These are phyloP conservation scores for Deroplatys truncata DNA, from an alignment of 2,888 invertebrate species.

Conservation along the genomic window DNA sequence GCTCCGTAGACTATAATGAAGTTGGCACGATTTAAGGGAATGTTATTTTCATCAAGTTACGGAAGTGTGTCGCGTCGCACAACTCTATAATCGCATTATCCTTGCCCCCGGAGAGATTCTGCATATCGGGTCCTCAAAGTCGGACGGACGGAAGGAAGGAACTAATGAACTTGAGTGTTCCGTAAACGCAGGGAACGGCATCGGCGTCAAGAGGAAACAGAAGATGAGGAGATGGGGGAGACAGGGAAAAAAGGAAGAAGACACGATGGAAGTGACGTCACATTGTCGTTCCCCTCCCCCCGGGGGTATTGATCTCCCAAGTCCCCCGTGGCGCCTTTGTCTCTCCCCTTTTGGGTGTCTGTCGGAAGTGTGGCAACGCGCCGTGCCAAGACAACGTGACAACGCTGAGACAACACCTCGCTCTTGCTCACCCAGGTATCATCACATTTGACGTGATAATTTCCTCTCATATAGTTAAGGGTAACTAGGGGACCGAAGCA, in stretches of 20 bases:
- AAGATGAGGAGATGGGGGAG: neutral
- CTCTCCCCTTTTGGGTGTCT: conserved; percentile 44
- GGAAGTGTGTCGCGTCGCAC: neutral
- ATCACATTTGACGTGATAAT: neutral
- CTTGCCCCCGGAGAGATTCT: neutral
- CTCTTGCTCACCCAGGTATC: neutral
- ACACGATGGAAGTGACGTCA: conserved; percentile 12
- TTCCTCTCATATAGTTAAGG: neutral
- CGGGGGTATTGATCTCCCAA: conserved; percentile 28
- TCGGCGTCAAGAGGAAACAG: neutral
- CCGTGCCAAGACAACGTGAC: conserved; percentile 14
- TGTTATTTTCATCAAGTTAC: neutral
- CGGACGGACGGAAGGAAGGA: neutral
- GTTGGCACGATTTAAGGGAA: neutral
- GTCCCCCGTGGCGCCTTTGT: conserved; percentile 32
- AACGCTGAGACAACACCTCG: neutral
- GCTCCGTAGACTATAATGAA: neutral
- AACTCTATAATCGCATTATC: neutral
- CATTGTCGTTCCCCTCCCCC: conserved; percentile 44
- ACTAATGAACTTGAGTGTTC: conserved; percentile 1
- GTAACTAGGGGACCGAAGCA: neutral
- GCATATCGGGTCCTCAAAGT: neutral
- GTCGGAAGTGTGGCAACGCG: conserved; percentile 22
- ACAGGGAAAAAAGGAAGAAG: neutral
- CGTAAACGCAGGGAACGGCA: neutral